Conservation (phyloP, 1,140 invertebrate species). For the Drosophila eugracilis region DNA sequence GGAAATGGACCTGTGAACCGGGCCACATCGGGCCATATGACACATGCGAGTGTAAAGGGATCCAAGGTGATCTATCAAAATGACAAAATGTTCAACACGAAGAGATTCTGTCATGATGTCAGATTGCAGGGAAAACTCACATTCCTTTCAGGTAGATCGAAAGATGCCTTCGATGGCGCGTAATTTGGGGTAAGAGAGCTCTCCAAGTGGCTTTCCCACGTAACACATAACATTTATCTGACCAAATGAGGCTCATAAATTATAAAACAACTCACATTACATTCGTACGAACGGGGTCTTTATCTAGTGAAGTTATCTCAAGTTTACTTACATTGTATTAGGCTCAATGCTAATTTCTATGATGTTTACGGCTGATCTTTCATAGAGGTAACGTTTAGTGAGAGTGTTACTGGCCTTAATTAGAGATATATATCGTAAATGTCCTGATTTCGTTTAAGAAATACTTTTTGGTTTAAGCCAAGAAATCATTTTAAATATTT, state of each 20-base stretch:
- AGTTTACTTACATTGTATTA: constrained; percentile 20
- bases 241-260: constrained; percentile 34
- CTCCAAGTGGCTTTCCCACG: constrained; percentile 33
- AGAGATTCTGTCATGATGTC: constrained; percentile 32
- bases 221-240: constrained; percentile 45
- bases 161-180: constrained; percentile 24
- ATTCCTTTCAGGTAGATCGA: constrained; percentile 35
- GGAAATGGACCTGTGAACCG: constrained; percentile 53
- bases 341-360: constrained; percentile 24
- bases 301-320: constrained; percentile 27
- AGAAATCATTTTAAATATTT: background rate
- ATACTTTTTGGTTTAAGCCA: background rate
- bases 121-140: constrained; percentile 20
- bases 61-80: constrained; percentile 64
- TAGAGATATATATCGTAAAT: background rate
- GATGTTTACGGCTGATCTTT: background rate
- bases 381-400: background rate
- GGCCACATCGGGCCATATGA: constrained; percentile 42
- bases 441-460: background rate
- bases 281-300: constrained; percentile 22
- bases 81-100: constrained; percentile 58
- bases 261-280: constrained; percentile 42
- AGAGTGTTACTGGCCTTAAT: constrained; percentile 5
- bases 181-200: constrained; percentile 26
- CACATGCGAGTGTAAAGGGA: constrained; percentile 46